A percentile compares a stretch with the other conserved stretches of the same genome.
Conservation (phyloP, 2,113 vertebrate genomes). For the Oostethus manadensis region DNA sequence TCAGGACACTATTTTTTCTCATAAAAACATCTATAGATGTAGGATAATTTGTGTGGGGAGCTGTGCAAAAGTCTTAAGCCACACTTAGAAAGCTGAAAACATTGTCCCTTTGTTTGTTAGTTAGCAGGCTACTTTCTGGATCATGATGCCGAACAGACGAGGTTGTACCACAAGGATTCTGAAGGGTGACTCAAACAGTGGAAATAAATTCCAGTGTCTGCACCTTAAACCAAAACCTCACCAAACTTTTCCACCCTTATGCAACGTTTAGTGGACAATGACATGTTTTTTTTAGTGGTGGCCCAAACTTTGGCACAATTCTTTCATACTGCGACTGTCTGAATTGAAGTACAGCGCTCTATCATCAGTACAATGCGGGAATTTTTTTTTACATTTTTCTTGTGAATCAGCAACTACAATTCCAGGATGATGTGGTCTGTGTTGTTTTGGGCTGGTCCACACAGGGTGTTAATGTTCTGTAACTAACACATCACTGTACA, state of each 20-base stretch:
- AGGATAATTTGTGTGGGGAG: constrained; percentile 22
- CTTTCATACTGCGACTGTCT: constrained; percentile 27
- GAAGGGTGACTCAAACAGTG: neutral
- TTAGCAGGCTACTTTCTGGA: neutral
- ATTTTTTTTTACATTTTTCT: constrained; percentile 40
- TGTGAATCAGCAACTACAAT: constrained; percentile 59
- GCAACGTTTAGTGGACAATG: neutral
- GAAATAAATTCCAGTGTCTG: neutral
- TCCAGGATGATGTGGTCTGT: constrained; percentile 51
- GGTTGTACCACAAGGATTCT: neutral
- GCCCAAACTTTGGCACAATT: neutral
- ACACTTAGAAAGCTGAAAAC: neutral
- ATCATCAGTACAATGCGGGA: constrained; percentile 59
- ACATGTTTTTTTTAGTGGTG: constrained; percentile 8
- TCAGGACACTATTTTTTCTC: constrained; percentile 55
- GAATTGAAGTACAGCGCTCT: constrained; percentile 43
- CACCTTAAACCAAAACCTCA: neutral
- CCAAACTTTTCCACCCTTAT: neutral
- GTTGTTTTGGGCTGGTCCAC: constrained; percentile 19
- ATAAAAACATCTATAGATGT: constrained; percentile 56
- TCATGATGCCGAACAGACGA: neutral
- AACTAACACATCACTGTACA: constrained; percentile 11
- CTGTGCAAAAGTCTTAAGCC: neutral
- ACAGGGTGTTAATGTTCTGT: too few relatives aligned
- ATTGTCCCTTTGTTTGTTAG: neutral